Evolutionary conservation across 2,113 vertebrate species (phyloP).

Genomic region (Hylia prasina): DNA sequence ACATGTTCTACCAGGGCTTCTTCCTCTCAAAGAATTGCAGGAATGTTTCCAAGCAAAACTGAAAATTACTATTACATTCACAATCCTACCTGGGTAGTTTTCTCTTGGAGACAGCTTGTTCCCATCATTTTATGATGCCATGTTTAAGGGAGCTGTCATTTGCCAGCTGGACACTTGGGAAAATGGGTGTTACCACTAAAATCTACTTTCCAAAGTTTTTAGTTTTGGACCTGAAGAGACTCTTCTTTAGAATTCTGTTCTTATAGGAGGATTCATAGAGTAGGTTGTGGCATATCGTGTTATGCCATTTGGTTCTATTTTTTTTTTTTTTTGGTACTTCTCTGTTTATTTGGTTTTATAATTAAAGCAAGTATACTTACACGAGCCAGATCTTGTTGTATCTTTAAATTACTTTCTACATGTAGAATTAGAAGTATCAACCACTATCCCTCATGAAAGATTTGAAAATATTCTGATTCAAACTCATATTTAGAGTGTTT

Average conservation of each 20-base stretch:
- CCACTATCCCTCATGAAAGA: background rate
- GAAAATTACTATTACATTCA: background rate
- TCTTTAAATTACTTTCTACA: background rate
- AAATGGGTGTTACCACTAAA: background rate
- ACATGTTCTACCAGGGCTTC: background rate
- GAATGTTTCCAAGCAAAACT: background rate
- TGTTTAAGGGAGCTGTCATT: background rate
- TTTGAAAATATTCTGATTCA: background rate
- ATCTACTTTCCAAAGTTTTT: background rate
- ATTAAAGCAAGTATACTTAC: background rate
- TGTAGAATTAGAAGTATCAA: background rate
- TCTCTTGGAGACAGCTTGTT: background rate
- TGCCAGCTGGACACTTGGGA: background rate
- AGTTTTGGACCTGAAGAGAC: background rate
- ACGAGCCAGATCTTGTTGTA: background rate
- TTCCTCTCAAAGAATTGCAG: background rate
- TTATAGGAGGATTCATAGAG: background rate
- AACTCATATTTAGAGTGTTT: background rate
- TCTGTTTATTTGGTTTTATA: background rate
- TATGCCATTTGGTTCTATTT: background rate
- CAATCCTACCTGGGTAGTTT: background rate
- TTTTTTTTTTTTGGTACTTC: background rate
- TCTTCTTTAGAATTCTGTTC: background rate
- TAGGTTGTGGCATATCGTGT: background rate
- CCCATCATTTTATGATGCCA: background rate